Base-by-base conservation (phyloP, 2,113 vertebrate species). In the Chaenogobius annularis region DNA sequence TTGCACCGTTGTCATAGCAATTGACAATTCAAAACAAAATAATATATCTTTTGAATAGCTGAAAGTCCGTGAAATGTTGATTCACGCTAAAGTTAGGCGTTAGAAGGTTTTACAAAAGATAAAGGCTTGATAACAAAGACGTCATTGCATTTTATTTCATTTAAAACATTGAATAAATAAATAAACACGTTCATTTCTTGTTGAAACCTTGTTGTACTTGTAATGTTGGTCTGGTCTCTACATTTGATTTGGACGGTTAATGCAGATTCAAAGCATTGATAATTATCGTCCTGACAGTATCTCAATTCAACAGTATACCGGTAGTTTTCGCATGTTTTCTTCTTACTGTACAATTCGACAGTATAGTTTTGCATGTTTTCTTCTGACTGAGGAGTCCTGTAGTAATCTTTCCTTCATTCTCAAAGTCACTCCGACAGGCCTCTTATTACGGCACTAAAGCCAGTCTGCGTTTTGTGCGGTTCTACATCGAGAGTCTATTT, bases 381-480 rank as follows among this genome's bases (percentile, higher is more conserved):
- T 50, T 22, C 54, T 9, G 8, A 55, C 10, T 22, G 54, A 22
- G 8, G 8, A 20, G 55, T 58, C 50, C n/a, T 19, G 47, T 50
- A 54, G 50, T 54, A 54, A 54, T 12, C 26, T 8, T 26, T 35
- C 26, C 8, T 14, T 69, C 78, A 69, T 72, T 65, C 1, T 7
- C 1, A 66, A 23, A 40, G 63, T 55, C 73, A 19, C 48, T 76
- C 66, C 75, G 76, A 74, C 74, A 22, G 75, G 65, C 77, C 88
- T 90, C 78, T 89, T 90, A 93, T 91, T 90, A 90, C 83, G 84
- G 90, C 88, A 86, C 80, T 73, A 69, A 54, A 73, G 83, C 80
- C 89, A 91, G 90, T 89, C 91, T 88, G 77, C 73, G 78, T 81
- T 74, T 78, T 91, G 82, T 89, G 92, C 63, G 91, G 92, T 91